These are phyloP conservation scores for Bradypodion pumilum DNA, from an alignment of 2,797 vertebrate genomes.

Conservation along the genomic window DNA sequence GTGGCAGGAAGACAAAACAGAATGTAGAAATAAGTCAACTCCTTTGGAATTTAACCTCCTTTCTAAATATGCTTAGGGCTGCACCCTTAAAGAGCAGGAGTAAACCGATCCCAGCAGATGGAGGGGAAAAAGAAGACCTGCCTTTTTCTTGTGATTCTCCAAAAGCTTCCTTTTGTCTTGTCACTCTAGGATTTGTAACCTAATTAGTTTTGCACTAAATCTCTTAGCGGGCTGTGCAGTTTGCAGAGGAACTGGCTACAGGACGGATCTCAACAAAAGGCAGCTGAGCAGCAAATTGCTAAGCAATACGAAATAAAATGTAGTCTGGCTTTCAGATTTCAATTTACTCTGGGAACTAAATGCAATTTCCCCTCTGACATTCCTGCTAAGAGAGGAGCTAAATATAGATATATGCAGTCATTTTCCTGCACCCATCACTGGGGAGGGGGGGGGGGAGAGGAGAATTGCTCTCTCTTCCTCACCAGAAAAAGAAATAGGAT, in stretches of 20 bases:
- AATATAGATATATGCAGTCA: slow-evolving; percentile 4
- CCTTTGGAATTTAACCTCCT: neutral
- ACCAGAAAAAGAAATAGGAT: neutral
- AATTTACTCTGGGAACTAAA: slow-evolving; percentile 36
- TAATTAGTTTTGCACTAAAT: slow-evolving; percentile 59
- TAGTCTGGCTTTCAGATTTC: slow-evolving; percentile 50
- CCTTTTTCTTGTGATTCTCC: slow-evolving; percentile 38
- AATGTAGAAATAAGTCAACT: neutral
- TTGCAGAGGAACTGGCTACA: slow-evolving; percentile 39
- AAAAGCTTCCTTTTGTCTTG: slow-evolving; percentile 36
- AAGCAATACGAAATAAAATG: slow-evolving; percentile 29
- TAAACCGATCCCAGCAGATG: neutral
- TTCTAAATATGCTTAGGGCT: neutral
- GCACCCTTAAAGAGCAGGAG: neutral
- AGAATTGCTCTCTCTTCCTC: neutral
- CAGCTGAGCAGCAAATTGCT: slow-evolving; percentile 59
- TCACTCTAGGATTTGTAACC: slow-evolving; percentile 51
- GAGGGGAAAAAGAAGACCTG: too few species aligned
- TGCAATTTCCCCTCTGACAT: slow-evolving; percentile 48
- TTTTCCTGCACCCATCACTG: neutral
- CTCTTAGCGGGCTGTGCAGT: slow-evolving; percentile 3
- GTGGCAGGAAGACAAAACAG: neutral
- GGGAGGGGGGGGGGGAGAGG: too few species aligned
- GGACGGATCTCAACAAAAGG: slow-evolving; percentile 41
- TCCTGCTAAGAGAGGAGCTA: slow-evolving; percentile 34